Evolutionary conservation across 2,797 vertebrate genomes (phyloP).

Genomic region (Acrocephalus scirpaceus): DNA sequence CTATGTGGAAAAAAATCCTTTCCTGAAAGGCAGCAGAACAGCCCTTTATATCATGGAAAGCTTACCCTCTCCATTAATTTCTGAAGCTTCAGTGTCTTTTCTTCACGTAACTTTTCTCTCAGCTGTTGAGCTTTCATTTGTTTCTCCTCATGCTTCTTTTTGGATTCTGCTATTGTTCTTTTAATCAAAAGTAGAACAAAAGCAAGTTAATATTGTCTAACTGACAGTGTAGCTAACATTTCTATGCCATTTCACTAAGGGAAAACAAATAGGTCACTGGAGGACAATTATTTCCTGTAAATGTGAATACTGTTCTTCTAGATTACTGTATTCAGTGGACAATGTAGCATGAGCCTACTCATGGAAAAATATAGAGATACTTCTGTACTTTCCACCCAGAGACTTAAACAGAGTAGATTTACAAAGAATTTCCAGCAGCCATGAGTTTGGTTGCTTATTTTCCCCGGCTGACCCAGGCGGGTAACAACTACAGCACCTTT

Average conservation of each 20-base stretch:
- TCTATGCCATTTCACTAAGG: neutral
- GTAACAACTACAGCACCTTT: conserved; percentile 80
- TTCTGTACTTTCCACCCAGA: neutral
- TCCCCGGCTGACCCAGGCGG: neutral
- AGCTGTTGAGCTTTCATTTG: conserved; percentile 99
- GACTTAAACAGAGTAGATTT: neutral
- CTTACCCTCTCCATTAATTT: conserved; percentile 97
- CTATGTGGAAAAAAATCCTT: neutral
- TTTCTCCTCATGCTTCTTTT: conserved; percentile 99
- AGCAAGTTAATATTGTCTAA: neutral
- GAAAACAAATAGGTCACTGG: neutral
- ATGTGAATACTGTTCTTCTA: neutral
- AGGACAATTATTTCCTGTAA: neutral
- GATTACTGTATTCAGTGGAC: neutral
- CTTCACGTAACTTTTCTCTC: conserved; percentile 93
- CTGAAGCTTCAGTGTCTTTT: conserved; percentile 96
- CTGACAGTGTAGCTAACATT: neutral
- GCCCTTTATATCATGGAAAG: neutral
- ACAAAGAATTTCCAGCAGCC: neutral
- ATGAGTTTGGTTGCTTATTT: neutral
- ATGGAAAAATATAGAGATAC: neutral
- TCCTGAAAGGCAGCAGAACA: neutral
- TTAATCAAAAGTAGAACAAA: conserved; percentile 63
- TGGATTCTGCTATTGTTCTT: conserved; percentile 98
- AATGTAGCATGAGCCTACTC: fast-evolving